Conservation (phyloP, 2,888 invertebrate species). For the Macaria liturata region DNA sequence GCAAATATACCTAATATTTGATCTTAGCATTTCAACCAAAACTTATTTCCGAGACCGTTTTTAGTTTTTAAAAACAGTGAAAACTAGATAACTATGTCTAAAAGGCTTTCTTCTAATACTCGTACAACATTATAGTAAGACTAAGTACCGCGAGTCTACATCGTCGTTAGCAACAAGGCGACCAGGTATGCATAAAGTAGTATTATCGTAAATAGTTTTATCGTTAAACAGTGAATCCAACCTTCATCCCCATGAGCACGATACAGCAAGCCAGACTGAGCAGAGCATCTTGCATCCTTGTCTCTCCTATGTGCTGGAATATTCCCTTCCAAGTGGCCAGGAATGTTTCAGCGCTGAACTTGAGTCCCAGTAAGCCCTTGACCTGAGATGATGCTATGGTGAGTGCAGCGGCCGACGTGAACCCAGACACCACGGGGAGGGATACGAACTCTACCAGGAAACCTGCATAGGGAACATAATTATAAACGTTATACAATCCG, state of each 20-base stretch:
- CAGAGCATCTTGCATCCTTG: slow-evolving; percentile 83
- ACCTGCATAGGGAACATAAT: slow-evolving; percentile 65
- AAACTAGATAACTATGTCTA: no score
- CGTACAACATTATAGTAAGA: no score
- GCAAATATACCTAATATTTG: no score
- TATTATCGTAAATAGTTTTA: no score
- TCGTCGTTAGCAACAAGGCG: no score
- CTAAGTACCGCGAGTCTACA: no score
- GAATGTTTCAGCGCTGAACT: slow-evolving; percentile 85
- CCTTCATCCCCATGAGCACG: slow-evolving; percentile 84
- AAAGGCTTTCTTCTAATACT: no score
- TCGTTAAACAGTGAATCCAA: slow-evolving; percentile 47
- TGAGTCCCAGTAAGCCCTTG: slow-evolving; percentile 86
- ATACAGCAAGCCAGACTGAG: slow-evolving; percentile 85
- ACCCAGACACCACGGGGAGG: slow-evolving; percentile 88
- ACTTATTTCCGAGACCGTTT: no score
- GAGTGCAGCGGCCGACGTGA: slow-evolving; percentile 89
- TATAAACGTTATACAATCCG: not conserved
- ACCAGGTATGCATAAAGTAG: no score
- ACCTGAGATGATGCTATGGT: slow-evolving; percentile 90
- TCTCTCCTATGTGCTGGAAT: slow-evolving; percentile 76
- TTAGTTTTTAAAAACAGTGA: no score
- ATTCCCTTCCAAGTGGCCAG: slow-evolving; percentile 83
- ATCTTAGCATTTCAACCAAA: no score
- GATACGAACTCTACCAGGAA: slow-evolving; percentile 90